A percentile compares a stretch with the other conserved stretches of the same genome.
These are phyloP conservation scores for Saccostrea cuccullata DNA, from an alignment of 1,140 invertebrate genomes.

Conservation along the genomic window DNA sequence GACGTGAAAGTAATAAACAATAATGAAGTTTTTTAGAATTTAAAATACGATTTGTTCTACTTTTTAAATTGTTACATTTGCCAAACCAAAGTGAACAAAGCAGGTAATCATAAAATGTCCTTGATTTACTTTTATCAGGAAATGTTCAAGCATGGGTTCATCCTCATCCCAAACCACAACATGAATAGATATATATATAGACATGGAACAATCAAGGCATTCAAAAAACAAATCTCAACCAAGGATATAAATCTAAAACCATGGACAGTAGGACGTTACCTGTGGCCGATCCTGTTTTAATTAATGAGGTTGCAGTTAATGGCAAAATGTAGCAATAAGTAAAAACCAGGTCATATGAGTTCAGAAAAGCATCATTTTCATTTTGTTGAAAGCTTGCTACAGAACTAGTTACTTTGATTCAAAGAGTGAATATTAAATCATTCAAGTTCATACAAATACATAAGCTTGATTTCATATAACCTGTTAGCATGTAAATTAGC, in stretches of 20 bases:
- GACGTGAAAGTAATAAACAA: background rate
- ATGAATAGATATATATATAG: background rate
- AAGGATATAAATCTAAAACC: background rate
- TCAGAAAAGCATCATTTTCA: background rate
- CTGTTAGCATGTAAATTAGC: background rate
- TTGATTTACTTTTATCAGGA: no score
- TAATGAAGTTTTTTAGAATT: background rate
- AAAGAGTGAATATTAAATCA: no score
- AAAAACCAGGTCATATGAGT: background rate
- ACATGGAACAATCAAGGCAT: background rate
- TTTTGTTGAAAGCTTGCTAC: no score
- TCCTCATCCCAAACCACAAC: constrained; percentile 32
- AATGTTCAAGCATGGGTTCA: background rate
- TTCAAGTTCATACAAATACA: no score
- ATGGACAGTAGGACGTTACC: background rate
- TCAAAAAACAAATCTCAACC: constrained; percentile 29
- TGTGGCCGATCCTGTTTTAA: constrained; percentile 12
- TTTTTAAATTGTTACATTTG: background rate
- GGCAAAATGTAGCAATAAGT: background rate
- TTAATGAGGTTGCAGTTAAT: constrained; percentile 7
- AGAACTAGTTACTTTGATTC: no score
- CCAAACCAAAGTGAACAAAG: background rate
- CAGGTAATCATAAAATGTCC: constrained; percentile 1
- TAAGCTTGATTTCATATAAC: background rate
- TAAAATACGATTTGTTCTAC: background rate